Conservation (phyloP, 2,113 vertebrate genomes). For the Pseudois nayaur region DNA sequence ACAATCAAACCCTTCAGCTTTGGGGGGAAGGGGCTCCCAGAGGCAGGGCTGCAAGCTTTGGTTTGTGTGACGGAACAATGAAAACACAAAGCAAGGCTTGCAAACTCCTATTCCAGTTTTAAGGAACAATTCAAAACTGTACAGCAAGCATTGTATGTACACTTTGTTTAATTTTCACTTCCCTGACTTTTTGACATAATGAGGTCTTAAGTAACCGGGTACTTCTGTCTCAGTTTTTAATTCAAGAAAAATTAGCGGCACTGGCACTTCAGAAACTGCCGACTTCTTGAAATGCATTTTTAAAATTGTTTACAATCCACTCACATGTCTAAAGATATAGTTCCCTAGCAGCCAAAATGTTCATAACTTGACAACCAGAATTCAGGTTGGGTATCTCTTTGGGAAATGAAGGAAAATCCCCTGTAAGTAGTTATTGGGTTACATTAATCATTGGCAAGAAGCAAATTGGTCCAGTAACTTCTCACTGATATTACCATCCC, state of each 20-base stretch:
- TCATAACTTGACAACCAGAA: neutral
- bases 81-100: neutral
- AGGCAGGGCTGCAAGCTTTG: neutral
- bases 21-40: slow-evolving; percentile 4
- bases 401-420: neutral
- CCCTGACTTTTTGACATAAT: neutral
- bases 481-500: neutral
- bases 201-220: neutral
- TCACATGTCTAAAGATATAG: neutral
- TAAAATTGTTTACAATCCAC: neutral
- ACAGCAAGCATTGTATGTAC: fast-evolving
- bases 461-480: neutral
- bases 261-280: neutral
- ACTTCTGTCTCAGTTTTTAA: neutral
- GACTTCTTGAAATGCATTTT: neutral
- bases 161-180: neutral
- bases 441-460: neutral
- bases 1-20: slow-evolving; percentile 43
- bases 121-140: neutral
- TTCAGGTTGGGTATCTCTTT: neutral
- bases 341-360: neutral
- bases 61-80: neutral
- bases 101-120: neutral
- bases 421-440: neutral
- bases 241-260: neutral